Evolutionary conservation across 2,888 invertebrate genomes (phyloP).

Genomic region (Pomacea canaliculata): DNA sequence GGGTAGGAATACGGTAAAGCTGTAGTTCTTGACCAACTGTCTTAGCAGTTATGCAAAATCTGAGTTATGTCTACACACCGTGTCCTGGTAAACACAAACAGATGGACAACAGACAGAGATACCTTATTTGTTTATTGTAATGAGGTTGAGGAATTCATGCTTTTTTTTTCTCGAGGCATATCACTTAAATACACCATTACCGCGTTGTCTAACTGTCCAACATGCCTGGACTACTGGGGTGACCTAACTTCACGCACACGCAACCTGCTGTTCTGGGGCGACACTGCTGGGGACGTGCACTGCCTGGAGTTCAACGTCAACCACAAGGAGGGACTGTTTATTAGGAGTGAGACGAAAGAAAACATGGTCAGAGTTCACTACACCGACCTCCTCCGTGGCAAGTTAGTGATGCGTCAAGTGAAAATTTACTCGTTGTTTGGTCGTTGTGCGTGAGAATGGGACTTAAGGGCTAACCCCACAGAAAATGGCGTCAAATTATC

Average conservation of each 20-base stretch:
- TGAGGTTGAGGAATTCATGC: too few relatives aligned
- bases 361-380: constrained; percentile 22
- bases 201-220: constrained; percentile 76
- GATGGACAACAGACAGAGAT: too few relatives aligned
- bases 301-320: constrained; percentile 48
- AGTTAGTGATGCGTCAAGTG: constrained; percentile 10
- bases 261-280: constrained; percentile 80
- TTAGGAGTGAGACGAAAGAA: constrained; percentile 17
- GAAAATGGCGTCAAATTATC: too few relatives aligned
- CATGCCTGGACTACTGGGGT: constrained; percentile 77
- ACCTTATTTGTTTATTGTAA: too few relatives aligned
- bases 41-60: too few relatives aligned
- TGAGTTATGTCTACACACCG: too few relatives aligned
- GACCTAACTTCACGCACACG: constrained; percentile 71
- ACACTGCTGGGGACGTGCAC: constrained; percentile 77
- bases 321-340: constrained; percentile 48
- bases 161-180: too few relatives aligned
- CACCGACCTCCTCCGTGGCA: constrained; percentile 16
- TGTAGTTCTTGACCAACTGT: too few relatives aligned
- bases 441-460: too few relatives aligned
- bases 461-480: too few relatives aligned
- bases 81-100: too few relatives aligned
- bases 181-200: constrained; percentile 69
- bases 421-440: neutral
- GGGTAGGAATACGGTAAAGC: too few relatives aligned